Base-by-base conservation (phyloP, 92 coral and sea anemone species). In the Zoanthus gigantus region DNA sequence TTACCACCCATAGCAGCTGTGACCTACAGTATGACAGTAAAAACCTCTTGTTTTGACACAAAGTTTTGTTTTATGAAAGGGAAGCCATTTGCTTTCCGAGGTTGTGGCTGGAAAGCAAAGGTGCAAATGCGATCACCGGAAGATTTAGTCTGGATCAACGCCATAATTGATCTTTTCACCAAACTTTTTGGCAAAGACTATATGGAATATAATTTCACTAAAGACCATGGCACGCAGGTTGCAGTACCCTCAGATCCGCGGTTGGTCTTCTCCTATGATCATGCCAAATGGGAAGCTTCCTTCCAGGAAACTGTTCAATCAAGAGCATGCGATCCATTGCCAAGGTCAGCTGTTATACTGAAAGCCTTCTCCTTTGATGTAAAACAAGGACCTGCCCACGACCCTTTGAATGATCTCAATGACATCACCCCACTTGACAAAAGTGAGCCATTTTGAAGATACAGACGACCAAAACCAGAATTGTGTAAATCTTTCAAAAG, bases 31-130 rank as follows among this genome's bases (percentile, higher is more conserved):
- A 23, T 63, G 69, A 5, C 69, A 18, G 69, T 63, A 63, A 63
- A 63, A 63, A 16, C 69, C 69, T 63, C 28, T 63, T 63, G 69
- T 63, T 63, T 63, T 18, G 69, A 63, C 69, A 63, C 69, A 63
- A 63, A 29, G 30, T 63, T 69, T 69, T 69, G 17, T 69, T 30
- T 69, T 69, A 29, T 31, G 10, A 69, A 69, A 69, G 74, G 74
- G 74, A 69, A 69, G 74, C 74, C 74, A 69, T 69, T 69, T 32
- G 45, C 74, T 29, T 87, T 45, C 83, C 82, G 91, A 13, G 93
- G 93, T 46, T 91, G 93, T 91, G 93, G 93, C 18, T 91, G 93
- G 93, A 32, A 66, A 54, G 75, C 58, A 16, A 90, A 90, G 74
- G 71, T 47, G 28, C 83, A 60, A 63, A 17, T 37, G 44, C 75